Conservation (phyloP, 2,113 vertebrate genomes). For the Eulacestoma nigropectus region DNA sequence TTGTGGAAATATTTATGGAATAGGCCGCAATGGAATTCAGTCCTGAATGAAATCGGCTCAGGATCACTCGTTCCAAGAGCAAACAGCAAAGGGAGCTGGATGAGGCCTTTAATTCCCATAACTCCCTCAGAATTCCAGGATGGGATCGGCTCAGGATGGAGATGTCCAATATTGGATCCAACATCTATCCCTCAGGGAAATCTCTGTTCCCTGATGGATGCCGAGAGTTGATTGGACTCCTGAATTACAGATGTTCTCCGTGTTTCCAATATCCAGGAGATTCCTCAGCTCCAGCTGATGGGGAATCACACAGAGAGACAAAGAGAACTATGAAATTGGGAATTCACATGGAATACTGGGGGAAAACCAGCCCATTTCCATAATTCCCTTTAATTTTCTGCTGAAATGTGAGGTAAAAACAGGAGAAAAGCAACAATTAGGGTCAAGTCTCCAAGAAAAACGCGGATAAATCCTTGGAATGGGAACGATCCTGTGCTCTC, state of each 20-base stretch:
- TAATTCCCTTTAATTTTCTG: not conserved
- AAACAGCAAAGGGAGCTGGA: not conserved
- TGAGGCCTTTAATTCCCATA: not conserved
- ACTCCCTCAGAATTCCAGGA: not conserved
- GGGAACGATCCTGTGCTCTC: not conserved
- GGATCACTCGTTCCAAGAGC: not conserved
- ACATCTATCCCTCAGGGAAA: not conserved
- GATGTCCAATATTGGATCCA: not conserved
- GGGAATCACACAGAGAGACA: not conserved
- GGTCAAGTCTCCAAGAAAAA: not conserved
- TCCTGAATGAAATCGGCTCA: rapidly evolving
- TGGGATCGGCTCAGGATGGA: not conserved
- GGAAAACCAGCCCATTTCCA: not conserved
- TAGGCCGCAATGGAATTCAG: not conserved
- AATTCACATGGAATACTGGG: not conserved
- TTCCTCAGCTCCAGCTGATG: not conserved
- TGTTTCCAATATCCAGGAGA: not conserved
- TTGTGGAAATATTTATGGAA: not conserved
- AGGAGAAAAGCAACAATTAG: not conserved
- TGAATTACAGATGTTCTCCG: not conserved
- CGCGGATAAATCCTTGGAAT: not conserved
- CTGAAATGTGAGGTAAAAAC: not conserved
- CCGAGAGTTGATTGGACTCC: not conserved
- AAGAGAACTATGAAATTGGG: not conserved
- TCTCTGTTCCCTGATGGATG: not conserved